Evolutionary conservation across 2,888 invertebrate genomes (phyloP), one percentile per base, ranked within the genome.

Genomic region (Lepas anatifera): DNA sequence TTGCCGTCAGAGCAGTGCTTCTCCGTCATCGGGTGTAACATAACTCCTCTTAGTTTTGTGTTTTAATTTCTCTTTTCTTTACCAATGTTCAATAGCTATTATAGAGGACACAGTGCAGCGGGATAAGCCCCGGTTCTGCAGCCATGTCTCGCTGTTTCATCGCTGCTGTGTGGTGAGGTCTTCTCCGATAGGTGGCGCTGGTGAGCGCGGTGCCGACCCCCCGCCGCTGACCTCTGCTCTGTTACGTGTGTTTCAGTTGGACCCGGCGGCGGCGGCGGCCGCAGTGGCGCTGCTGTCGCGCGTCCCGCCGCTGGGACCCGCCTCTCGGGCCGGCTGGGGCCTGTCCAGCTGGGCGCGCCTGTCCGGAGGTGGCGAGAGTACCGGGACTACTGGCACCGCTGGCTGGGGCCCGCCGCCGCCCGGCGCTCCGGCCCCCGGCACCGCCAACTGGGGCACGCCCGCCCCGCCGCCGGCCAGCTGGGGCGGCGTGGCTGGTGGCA

Each of bases 301-400:
- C 8, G 58, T 58, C 32, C 16, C 7, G 58, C 32, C 58, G 58
- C 29, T 32, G 32, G 58, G 18, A 8, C 71, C 73, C 52, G 69
- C 64, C 67, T 73, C 67, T 58, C 48, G 43, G 52, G 43, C 58
- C 67, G 64, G 48, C 27, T 50, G 39, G 73, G 68, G 43, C 63
- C 71, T 3, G 68, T 68, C 35, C 58, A 43, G n/a, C 67, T 69
- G 41, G 58, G 58, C 58, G 32, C 58, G 58, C 10, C 58, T 58
- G 35, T 25, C 22, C 32, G 58, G 58, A 18, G 58, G 58, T 16
- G 58, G 58, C 18, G 58, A 58, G 58, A 32, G 32, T 35, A 58
- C 58, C 10, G 58, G 58, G 32, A 35, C 32, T 22, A 58, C 35
- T 32, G 58, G 58, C 58, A 58, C 58, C 32, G 58, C 35, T 22